Base-by-base conservation (phyloP, 2,113 vertebrate genomes). In the Abramis brama region DNA sequence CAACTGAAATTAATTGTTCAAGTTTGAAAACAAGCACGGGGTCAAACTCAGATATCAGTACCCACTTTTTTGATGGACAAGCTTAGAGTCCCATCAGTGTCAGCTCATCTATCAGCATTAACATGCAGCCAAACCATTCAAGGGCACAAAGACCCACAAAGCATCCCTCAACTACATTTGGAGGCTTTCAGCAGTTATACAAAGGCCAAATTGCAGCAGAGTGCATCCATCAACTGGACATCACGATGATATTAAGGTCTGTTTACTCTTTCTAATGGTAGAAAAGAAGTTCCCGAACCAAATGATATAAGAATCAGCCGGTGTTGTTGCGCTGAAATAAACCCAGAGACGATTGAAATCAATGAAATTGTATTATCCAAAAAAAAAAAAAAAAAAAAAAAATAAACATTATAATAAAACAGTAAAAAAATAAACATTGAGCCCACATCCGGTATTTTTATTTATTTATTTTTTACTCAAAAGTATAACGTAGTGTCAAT, bases 81-180 rank as follows among this genome's bases (percentile, higher is more conserved):
- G 73, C 52, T 33, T 15, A 55, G 30, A 78, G 52, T 52, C 77
- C 8, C 70, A 25, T 70, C 33, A 87, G 71, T 79, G 87, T 85
- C 86, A 80, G 80, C 88, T 83, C 75, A 85, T 87, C 36, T 79
- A 83, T 70, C 71, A 71, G 68, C 74, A 89, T 89, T 89, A 89
- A 62, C 78, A 87, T 87, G 83, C 74, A 85, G 84, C 66, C 10
- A 17, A n/a, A 33, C 80, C 64, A 79, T 75, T 87, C 68, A 86
- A 89, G 88, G 88, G 75, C 80, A 62, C 80, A 66, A 83, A 85
- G 79, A 66, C 47, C 52, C 68, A 73, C 50, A 83, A 43, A 30
- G 43, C n/a, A 75, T 76, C 66, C 45, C 39, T 21, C 73, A 87
- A 79, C 55, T 39, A 66, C 39, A 78, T 74, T 78, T 36, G 5